Evolutionary conservation across 2,888 invertebrate species (phyloP).

Genomic region (Sinhomidia bicolor): DNA sequence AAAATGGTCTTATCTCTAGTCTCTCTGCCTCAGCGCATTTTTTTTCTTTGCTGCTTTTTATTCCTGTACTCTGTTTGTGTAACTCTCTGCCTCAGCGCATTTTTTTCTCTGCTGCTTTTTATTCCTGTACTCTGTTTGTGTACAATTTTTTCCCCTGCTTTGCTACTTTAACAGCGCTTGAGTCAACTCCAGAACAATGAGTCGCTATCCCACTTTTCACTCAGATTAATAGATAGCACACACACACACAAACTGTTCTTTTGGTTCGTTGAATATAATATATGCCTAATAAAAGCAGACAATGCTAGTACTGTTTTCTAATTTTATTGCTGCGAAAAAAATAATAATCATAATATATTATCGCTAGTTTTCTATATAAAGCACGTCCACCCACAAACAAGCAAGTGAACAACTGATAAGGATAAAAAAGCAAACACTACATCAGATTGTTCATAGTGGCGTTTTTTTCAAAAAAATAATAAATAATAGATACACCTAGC

Average conservation of each 20-base stretch:
- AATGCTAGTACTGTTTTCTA: not conserved
- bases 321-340: conserved; percentile 34
- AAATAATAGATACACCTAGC: too few relatives aligned
- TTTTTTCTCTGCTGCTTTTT: conserved; percentile 22
- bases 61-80: too few relatives aligned
- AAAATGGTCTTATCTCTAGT: conserved; percentile 60
- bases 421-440: conserved; percentile 3
- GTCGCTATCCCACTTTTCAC: conserved; percentile 53
- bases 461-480: too few relatives aligned
- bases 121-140: not conserved
- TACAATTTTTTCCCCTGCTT: conserved; percentile 12
- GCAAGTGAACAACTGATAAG: not conserved
- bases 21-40: conserved; percentile 11
- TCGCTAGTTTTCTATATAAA: not conserved
- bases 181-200: conserved; percentile 3
- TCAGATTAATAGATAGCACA: conserved; percentile 66
- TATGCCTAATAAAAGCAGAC: conserved; percentile 29
- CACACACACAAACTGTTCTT: conserved; percentile 28
- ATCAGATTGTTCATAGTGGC: too few relatives aligned
- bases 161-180: too few relatives aligned
- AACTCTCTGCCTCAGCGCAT: too few relatives aligned
- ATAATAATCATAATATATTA: conserved; percentile 7
- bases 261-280: conserved; percentile 15
- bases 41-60: conserved; percentile 16
- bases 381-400: not conserved